A percentile compares a stretch with the other conserved stretches of the same genome.
Conservation (phyloP, 1,140 invertebrate species). For the Oppia nitens region DNA sequence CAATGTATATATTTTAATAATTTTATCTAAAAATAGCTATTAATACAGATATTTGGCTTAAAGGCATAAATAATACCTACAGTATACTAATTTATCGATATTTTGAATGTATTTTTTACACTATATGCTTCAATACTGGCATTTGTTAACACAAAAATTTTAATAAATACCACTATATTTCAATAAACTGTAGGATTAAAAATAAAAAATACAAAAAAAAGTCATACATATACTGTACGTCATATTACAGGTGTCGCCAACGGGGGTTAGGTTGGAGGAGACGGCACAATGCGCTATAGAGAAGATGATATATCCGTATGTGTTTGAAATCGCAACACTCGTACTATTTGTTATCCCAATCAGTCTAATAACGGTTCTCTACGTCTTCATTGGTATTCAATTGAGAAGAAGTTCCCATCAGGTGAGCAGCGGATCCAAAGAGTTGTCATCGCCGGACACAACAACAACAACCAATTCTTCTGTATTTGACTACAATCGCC, state of each 20-base stretch:
- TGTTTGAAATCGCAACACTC: conserved; percentile 64
- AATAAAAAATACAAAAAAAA: too few relatives aligned
- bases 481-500: neutral
- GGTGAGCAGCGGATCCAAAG: neutral
- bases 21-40: too few relatives aligned
- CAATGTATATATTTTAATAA: too few relatives aligned
- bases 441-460: neutral
- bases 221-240: too few relatives aligned
- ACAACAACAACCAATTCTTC: neutral
- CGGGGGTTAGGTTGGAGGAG: neutral
- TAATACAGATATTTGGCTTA: too few relatives aligned
- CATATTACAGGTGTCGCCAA: neutral
- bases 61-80: too few relatives aligned
- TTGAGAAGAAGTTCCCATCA: conserved; percentile 38
- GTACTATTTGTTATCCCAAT: conserved; percentile 70
- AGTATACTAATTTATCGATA: too few relatives aligned
- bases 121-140: too few relatives aligned
- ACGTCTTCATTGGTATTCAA: conserved; percentile 33
- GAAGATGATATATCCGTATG: conserved; percentile 38
- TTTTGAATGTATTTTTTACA: too few relatives aligned
- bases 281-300: conserved; percentile 8
- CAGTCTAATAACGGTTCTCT: conserved; percentile 64
- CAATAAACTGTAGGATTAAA: too few relatives aligned
- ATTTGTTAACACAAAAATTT: too few relatives aligned
- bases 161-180: too few relatives aligned